A percentile compares a stretch with the other conserved stretches of the same genome.
Evolutionary conservation across 2,888 invertebrate genomes (phyloP).

Genomic region (Carpatolechia fugitivella): DNA sequence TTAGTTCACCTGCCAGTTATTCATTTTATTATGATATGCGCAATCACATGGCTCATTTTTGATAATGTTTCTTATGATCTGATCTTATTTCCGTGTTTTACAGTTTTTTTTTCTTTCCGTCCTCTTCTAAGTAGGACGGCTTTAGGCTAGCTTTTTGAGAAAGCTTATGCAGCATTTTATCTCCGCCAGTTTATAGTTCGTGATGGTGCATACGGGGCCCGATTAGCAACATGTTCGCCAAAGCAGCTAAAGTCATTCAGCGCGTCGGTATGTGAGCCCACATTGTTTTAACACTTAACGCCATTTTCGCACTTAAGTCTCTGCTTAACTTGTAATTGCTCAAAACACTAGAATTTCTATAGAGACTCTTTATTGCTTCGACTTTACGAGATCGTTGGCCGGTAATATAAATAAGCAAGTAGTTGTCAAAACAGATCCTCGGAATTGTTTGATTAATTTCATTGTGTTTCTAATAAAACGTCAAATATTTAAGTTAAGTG

Average conservation of each 20-base stretch:
- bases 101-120: too few species aligned
- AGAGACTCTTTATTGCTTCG: not conserved
- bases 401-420: not conserved
- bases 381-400: not conserved
- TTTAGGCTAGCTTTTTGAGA: too few species aligned
- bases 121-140: too few species aligned
- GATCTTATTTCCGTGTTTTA: too few species aligned
- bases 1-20: too few species aligned
- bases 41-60: too few species aligned
- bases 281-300: conserved; percentile 51
- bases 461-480: not conserved
- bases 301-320: conserved; percentile 39
- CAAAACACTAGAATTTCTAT: conserved; percentile 4
- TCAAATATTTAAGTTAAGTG: too few species aligned
- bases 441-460: not conserved
- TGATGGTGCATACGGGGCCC: conserved; percentile 62
- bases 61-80: too few species aligned
- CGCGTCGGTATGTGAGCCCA: conserved; percentile 49
- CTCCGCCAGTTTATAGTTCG: conserved; percentile 43
- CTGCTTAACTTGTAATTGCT: conserved; percentile 15
- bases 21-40: too few species aligned
- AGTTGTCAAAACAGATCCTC: not conserved
- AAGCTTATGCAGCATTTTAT: conserved; percentile 46
- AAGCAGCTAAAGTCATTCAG: conserved; percentile 36
- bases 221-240: conserved; percentile 60